phyloP scores from a whole-genome alignment of 1,140 invertebrate genomes.

The Eubasilissa regina region DNA sequence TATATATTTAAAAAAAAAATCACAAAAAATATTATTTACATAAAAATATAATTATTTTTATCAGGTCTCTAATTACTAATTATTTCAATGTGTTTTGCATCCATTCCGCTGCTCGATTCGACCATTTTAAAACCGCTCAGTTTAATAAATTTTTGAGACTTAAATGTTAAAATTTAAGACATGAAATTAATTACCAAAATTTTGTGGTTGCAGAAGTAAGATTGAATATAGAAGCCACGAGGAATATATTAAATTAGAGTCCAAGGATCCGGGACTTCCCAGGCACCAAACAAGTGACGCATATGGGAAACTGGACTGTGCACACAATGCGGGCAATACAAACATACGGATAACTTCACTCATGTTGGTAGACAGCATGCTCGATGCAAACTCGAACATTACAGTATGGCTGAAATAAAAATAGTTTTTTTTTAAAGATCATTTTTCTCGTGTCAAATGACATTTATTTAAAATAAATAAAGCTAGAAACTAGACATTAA shows the following conservation, averaged over 20 bases:
- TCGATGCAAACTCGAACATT: constrained; percentile 69
- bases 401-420: constrained; percentile 65
- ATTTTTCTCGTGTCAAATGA: too few relatives aligned
- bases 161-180: too few relatives aligned
- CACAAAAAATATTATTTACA: too few relatives aligned
- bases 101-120: too few relatives aligned
- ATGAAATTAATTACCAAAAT: constrained; percentile 71
- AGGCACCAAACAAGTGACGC: constrained; percentile 43
- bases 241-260: constrained; percentile 64
- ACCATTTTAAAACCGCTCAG: too few relatives aligned
- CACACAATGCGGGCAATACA: constrained; percentile 72
- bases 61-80: too few relatives aligned
- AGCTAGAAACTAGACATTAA: too few relatives aligned
- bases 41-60: too few relatives aligned
- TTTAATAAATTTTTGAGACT: too few relatives aligned
- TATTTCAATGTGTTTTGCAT: too few relatives aligned
- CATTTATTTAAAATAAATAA: too few relatives aligned
- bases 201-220: constrained; percentile 77
- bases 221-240: constrained; percentile 74
- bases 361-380: constrained; percentile 72
- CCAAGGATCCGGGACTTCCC: constrained; percentile 58
- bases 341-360: constrained; percentile 74
- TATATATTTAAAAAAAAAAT: too few relatives aligned
- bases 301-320: constrained; percentile 69
- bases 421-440: constrained; percentile 33